Base-by-base conservation (phyloP, 2,888 invertebrate genomes). In the Clivina fossor region DNA sequence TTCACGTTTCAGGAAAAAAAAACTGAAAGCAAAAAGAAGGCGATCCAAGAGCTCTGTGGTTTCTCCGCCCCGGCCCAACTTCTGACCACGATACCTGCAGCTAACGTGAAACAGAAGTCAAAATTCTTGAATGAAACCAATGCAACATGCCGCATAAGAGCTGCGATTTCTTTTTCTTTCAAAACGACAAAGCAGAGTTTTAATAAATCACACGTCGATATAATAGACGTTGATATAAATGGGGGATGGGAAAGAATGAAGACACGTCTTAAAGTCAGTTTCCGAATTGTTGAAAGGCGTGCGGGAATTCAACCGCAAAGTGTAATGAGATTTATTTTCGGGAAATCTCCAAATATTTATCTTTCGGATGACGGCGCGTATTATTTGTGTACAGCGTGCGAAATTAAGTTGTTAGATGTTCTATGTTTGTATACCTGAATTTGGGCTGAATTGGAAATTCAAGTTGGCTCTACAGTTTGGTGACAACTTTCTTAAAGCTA, bases 281-380 rank as follows among this genome's bases (percentile, higher is more conserved):
- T 55, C 46, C 46, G 49, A 49, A n/a, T 32, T 50, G 43, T 62
- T 58, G 57, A 60, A 61, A 63, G 62, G 62, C 62, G 61, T 63
- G 62, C 60, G 64, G 64, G 65, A 66, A 65, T 61, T 63, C 64
- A 60, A 65, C 65, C 66, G 64, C 66, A 66, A 63, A 64, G 61
- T 62, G 65, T 65, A 66, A 66, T 65, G 65, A 66, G 65, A 66
- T 66, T 66, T 66, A 66, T 66, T 66, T 66, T 62, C 62, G 61
- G n/a, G 56, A 60, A 57, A 60, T 64, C 62, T 63, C 64, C 62
- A 64, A 66, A 66, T 66, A 65, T 66, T 66, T 66, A 66, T 66
- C 64, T 63, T 63, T 58, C 61, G 62, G 22, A 26, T 47, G 54
- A 55, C 54, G 46, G 19, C 28, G 15, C 13, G n/a, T 11, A 46